Evolutionary conservation across 1,140 invertebrate genomes (phyloP).

Genomic region (Halictus rubicundus): DNA sequence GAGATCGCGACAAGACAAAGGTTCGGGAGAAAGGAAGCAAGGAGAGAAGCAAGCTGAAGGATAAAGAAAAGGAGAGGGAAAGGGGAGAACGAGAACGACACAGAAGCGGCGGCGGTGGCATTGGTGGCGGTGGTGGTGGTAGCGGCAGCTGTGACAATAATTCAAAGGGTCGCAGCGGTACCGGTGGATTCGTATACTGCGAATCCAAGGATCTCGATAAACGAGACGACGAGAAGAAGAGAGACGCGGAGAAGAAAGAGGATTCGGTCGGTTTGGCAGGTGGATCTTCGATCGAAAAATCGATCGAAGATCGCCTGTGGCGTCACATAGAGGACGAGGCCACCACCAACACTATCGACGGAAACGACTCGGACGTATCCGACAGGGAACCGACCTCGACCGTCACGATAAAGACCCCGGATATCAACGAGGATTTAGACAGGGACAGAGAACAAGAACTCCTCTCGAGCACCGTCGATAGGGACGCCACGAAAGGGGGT

Average conservation of each 20-base stretch:
- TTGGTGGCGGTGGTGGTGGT: too few species aligned
- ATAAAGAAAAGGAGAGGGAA: conserved; percentile 54
- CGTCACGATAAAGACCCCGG: conserved; percentile 82
- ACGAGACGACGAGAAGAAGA: conserved; percentile 61
- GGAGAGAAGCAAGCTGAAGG: conserved; percentile 56
- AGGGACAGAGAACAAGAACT: conserved; percentile 69
- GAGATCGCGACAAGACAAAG: conserved; percentile 65
- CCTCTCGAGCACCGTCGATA: conserved; percentile 43
- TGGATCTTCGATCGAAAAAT: conserved; percentile 56
- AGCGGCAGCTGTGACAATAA: conserved; percentile 33
- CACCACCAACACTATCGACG: conserved; percentile 76
- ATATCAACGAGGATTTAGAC: conserved; percentile 78
- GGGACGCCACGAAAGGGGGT: conserved; percentile 57
- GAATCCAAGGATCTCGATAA: conserved; percentile 67
- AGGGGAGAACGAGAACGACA: conserved; percentile 62
- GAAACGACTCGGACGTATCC: conserved; percentile 79
- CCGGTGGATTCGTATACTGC: conserved; percentile 43
- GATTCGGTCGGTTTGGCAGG: conserved; percentile 42
- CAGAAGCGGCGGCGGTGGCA: conserved; percentile 24
- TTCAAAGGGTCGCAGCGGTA: conserved; percentile 38
- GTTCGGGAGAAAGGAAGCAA: conserved; percentile 58
- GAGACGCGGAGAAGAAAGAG: conserved; percentile 67
- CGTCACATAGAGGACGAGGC: conserved; percentile 78
- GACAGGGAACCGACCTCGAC: conserved; percentile 83
- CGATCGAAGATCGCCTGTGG: conserved; percentile 77